Base-by-base conservation (phyloP, 1,140 invertebrate genomes). In the Bombus polaris region DNA sequence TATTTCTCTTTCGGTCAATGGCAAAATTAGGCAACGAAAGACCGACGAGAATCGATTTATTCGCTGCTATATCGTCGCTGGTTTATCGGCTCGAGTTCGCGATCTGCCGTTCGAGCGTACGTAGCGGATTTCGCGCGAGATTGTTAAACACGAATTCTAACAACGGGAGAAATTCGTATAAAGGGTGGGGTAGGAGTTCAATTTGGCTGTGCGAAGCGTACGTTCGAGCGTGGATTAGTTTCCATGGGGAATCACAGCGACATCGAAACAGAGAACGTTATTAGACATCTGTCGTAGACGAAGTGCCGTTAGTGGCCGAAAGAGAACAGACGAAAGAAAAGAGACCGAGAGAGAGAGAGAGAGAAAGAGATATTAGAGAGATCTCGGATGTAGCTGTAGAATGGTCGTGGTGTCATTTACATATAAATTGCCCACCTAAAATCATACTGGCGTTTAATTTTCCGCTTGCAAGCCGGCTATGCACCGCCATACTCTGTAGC, bases 391-490 rank as follows among this genome's bases (percentile, higher is more conserved):
- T 79, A 83, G 74, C 75, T 75, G 47, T 22, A 59, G 83, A 85
- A 81, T 65, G 84, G 70, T 77, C 79, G 82, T 70, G 35, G 89
- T 87, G 88, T 85, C 91, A 93, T 93, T 93, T 92, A 92, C 93
- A 93, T 93, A 93, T 93, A 93, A 93, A 93, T 93, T 93, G 93
- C 88, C 85, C 87, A 75, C 87, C 91, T 92, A 93, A 93, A 93
- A 93, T 93, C 92, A 91, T 91, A 90, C 89, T 92, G 90, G 89
- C 90, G 93, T 93, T 93, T 93, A 93, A 93, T 93, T 93, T 93
- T 91, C 87, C 83, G 89, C 86, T 84, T 87, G 78, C 73, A 77
- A 72, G 80, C 79, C 65, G 78, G 39, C 57, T 65, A 53, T 76
- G 65, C 44, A 39, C 77, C 42, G 53, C 8, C 57, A n/a, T 81